phyloP scores from a whole-genome alignment of 2,113 vertebrate species.

The Ameiurus melas region DNA sequence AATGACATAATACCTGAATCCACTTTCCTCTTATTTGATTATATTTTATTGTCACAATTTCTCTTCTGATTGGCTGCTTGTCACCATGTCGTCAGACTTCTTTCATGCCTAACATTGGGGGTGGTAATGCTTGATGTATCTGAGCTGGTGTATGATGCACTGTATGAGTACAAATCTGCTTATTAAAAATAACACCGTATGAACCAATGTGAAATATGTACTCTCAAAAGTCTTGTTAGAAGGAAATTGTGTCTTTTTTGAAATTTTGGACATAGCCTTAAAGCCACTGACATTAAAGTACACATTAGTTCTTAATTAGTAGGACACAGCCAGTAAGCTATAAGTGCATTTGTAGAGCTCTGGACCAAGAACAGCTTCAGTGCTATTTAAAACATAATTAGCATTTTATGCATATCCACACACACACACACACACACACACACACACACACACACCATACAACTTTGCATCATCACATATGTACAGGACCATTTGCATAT shows the following conservation, averaged over 20 bases:
- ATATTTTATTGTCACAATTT: not conserved
- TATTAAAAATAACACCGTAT: not conserved
- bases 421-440: not conserved
- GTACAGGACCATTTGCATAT: not conserved
- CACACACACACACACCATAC: too few relatives aligned
- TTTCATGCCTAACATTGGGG: not conserved
- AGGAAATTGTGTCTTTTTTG: not conserved
- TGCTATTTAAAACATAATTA: not conserved
- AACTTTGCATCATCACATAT: conserved; percentile 9
- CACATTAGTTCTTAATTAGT: not conserved
- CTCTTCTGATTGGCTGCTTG: not conserved
- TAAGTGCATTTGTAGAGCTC: not conserved
- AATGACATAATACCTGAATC: too few relatives aligned
- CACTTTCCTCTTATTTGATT: not conserved
- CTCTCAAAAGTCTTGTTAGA: not conserved
- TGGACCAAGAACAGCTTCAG: not conserved
- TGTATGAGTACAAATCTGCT: not conserved
- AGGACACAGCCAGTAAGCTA: not conserved
- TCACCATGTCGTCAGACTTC: not conserved
- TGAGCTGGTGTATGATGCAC: not conserved
- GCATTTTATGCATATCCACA: not conserved
- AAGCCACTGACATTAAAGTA: not conserved
- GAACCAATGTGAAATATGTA: not conserved
- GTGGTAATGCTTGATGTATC: not conserved
- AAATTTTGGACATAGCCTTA: too few relatives aligned